phyloP scores from a whole-genome alignment of 1,140 invertebrate genomes.

The Brachystomella parvula region DNA sequence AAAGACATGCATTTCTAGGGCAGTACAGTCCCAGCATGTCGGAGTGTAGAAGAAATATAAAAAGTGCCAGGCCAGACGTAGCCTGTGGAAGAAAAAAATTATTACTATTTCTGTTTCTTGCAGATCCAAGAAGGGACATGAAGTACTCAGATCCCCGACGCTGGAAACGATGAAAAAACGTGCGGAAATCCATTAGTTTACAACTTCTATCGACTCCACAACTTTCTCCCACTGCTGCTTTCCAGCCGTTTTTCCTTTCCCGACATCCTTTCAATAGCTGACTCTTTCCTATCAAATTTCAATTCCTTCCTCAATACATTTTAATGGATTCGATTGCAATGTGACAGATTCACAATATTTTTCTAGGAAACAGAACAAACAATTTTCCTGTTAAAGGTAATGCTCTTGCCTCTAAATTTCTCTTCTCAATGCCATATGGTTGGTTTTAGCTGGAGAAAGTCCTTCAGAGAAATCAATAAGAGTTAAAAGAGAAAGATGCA shows the following conservation, averaged over 20 bases:
- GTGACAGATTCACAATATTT: neutral
- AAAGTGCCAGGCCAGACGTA: neutral
- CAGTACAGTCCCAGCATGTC: neutral
- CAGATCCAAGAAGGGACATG: conserved; percentile 20
- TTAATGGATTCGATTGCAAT: too few relatives aligned
- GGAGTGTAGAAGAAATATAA: neutral
- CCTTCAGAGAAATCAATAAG: too few relatives aligned
- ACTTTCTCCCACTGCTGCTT: too few relatives aligned
- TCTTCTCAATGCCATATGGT: neutral
- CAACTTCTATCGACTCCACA: too few relatives aligned
- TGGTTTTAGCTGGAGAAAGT: neutral
- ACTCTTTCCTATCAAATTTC: neutral
- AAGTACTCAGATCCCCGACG: conserved; percentile 32
- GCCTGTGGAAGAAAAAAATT: neutral
- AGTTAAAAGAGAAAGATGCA: too few relatives aligned
- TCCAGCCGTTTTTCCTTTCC: too few relatives aligned
- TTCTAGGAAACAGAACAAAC: neutral
- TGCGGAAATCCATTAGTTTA: conserved; percentile 28
- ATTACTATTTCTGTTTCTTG: conserved; percentile 8
- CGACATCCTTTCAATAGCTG: too few relatives aligned
- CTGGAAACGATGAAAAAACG: conserved; percentile 28
- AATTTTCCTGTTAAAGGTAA: neutral
- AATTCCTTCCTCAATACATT: neutral
- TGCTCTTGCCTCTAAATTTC: neutral
- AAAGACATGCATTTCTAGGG: neutral